Evolutionary conservation across 37 sponge, comb jelly and placozoan species (phyloP).

Genomic region (Spongilla lacustris): DNA sequence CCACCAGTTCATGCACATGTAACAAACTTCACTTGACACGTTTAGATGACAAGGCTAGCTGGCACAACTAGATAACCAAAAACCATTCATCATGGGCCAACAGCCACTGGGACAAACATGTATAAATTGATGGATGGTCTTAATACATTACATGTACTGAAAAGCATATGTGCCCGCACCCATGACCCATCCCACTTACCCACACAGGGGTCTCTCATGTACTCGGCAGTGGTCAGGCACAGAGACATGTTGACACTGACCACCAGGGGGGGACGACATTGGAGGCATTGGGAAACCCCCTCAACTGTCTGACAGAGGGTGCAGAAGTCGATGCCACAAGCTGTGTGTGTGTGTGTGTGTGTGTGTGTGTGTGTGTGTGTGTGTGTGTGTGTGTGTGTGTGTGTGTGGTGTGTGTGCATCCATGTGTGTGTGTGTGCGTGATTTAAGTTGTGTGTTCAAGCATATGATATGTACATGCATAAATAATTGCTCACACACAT

Average conservation of each 20-base stretch:
- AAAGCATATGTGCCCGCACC: not conserved
- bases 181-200: not conserved
- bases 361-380: not conserved
- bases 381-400: not conserved
- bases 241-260: not conserved
- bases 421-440: not conserved
- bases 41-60: no score
- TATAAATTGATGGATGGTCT: no score
- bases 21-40: no score
- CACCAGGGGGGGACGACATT: not conserved
- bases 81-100: no score
- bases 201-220: not conserved
- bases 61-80: no score
- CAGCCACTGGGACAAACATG: no score
- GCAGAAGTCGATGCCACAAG: not conserved
- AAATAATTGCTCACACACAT: no score
- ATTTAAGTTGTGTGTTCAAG: not conserved
- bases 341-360: not conserved
- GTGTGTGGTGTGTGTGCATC: not conserved
- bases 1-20: no score
- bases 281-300: not conserved
- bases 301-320: not conserved
- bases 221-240: not conserved
- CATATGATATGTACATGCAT: not conserved
- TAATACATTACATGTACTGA: no score